These are phyloP conservation scores for Leucoraja ocellata DNA, from an alignment of 2,797 vertebrate species.

Conservation along the genomic window DNA sequence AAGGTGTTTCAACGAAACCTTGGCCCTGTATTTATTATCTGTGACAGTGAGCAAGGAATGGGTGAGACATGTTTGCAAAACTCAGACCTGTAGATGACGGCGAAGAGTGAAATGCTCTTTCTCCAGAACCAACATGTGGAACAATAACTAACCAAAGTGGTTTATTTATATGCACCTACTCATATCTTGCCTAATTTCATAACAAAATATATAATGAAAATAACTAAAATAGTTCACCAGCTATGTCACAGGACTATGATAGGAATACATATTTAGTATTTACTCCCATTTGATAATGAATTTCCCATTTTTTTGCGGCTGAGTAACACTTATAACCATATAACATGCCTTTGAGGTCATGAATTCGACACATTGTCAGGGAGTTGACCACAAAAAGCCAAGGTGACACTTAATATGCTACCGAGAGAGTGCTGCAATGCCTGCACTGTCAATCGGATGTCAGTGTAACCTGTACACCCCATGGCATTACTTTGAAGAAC, in stretches of 20 bases:
- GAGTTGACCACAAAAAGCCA: too few relatives aligned
- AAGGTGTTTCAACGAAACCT: not conserved
- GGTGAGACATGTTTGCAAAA: not conserved
- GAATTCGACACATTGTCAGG: too few relatives aligned
- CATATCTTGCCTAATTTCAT: not conserved
- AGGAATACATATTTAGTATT: not conserved
- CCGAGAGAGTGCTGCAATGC: too few relatives aligned
- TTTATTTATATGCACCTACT: not conserved
- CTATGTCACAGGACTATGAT: not conserved
- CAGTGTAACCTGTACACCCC: too few relatives aligned
- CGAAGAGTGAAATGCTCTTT: not conserved
- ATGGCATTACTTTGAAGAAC: too few relatives aligned
- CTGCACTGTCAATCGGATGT: too few relatives aligned
- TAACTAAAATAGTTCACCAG: not conserved
- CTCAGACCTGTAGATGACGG: too few relatives aligned
- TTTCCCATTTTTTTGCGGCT: not conserved
- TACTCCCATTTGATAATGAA: not conserved
- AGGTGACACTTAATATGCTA: too few relatives aligned
- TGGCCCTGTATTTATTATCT: not conserved
- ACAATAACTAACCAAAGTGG: not conserved
- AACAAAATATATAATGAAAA: not conserved
- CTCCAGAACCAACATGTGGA: too few relatives aligned
- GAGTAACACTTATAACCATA: too few relatives aligned
- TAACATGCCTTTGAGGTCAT: too few relatives aligned
- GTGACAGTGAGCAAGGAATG: not conserved